Evolutionary conservation across 1,140 invertebrate species (phyloP).

Genomic region (Drosophila fuyamai): DNA sequence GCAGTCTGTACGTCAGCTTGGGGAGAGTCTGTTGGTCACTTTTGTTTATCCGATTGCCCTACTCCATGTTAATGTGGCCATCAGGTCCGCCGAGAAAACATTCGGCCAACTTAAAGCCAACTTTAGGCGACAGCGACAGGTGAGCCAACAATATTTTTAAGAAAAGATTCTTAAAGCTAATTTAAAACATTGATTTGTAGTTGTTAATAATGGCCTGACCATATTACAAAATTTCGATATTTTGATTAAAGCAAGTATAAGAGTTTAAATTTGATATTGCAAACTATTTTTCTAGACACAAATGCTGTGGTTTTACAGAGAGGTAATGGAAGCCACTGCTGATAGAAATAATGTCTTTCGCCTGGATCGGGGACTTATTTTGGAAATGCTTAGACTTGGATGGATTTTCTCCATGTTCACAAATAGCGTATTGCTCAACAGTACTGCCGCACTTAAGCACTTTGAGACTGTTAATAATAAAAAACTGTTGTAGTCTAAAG

Average conservation of each 20-base stretch:
- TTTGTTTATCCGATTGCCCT: slow-evolving; percentile 18
- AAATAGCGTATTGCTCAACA: slow-evolving; percentile 50
- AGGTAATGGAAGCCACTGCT: neutral
- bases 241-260: neutral
- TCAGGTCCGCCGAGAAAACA: slow-evolving; percentile 9
- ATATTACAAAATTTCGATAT: no score
- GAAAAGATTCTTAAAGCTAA: neutral
- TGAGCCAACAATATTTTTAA: neutral
- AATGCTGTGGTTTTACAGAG: slow-evolving; percentile 36
- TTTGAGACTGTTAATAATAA: slow-evolving; percentile 1
- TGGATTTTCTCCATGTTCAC: slow-evolving; percentile 54
- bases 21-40: fast-evolving
- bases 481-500: neutral
- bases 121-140: slow-evolving; percentile 10
- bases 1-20: neutral
- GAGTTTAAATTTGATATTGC: no score
- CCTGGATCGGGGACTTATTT: slow-evolving; percentile 19
- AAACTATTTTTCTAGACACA: slow-evolving; percentile 28
- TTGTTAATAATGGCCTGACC: no score
- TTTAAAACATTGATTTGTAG: no score
- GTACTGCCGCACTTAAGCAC: slow-evolving; percentile 10
- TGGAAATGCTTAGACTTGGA: slow-evolving; percentile 22
- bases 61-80: slow-evolving; percentile 16
- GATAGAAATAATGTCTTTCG: slow-evolving; percentile 31
- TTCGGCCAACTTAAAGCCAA: slow-evolving; percentile 31